Evolutionary conservation across 2,797 vertebrate species (phyloP), one percentile per base, ranked within the genome.

Genomic region (Phoeniculus purpureus): DNA sequence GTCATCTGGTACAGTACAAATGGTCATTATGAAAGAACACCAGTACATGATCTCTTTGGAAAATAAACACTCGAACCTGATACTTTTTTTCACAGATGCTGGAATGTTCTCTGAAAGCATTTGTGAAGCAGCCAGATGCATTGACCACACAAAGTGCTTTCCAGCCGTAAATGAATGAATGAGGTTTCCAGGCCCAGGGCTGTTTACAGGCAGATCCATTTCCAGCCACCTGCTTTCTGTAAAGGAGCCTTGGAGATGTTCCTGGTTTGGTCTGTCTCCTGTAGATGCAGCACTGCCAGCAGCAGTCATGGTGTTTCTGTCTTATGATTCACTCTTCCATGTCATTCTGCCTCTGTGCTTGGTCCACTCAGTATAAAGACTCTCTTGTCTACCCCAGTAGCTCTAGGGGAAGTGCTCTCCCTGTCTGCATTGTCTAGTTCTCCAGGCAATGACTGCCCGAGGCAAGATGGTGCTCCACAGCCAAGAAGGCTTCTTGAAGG

Each of bases 1-100:
- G 66, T 70, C 76, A 83, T 73, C 50, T 81, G n/a, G 25, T 83
- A 70, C 70, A 72, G 81, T 14, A 80, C 75, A 85, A 94, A 91
- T 6, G 91, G 78, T 50, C 48, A 78, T 85, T 85, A 75, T 70
- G 45, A 85, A 87, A 89, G 45, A 89, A 77, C 9, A 81, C 18
- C 17, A n/a, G 45, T 56, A 70, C 1, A 0, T 81, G 18, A 81
- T 75, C 62, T 70, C 73, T 78, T 48, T 67, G 52, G 84, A 93
- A 95, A 85, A 67, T 14, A 93, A 87, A 90, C 66, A 85, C 16
- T 75, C 4, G 3, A 77, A 50, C 26, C 7, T 56, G 20, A 22
- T 29, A 15, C 58, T 43, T 64, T 62, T 50, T 55, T 12, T 26
- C 22, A 27, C 19, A 66, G 66, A 73, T 52, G n/a, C 40, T 68